Evolutionary conservation across 2,888 invertebrate species (phyloP), one percentile per base, ranked within the genome.

Genomic region (Pocota personata): DNA sequence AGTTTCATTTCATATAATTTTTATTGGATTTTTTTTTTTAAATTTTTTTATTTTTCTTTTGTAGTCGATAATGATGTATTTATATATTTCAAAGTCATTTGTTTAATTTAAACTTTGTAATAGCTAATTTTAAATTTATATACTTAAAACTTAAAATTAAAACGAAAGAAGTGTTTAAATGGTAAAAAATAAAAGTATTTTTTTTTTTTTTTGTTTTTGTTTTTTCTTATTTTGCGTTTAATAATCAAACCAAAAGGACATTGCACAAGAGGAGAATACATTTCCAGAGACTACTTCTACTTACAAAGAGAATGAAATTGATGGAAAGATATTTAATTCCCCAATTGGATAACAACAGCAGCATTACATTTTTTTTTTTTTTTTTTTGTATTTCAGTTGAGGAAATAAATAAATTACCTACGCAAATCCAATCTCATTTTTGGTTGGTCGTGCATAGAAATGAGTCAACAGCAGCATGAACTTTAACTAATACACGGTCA

Each of bases 51-150:
- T 72, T 43, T 87, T 72, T 66, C 35, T 35, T 72, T 86, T 80
- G 73, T 82, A 86, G 73, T 87, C 76, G 73, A 82, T 87, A 67
- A 78, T 82, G 78, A 82, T 87, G 73, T 77, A 82, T 82, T 87
- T 82, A 82, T 87, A 87, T 82, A 87, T 77, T 87, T 87, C 73
- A 77, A 86, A 86, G 86, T 86, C 76, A 82, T 76, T 87, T 83
- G 62, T 87, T 82, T 79, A 87, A 87, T 84, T 87, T 78, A 87
- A 87, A 87, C 82, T 75, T 87, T 79, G 75, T 80, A 76, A 79
- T 87, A 87, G 64, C 84, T 80, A 84, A 55, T 76, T 79, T 69
- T 72, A 57, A 72, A 82, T 72, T 71, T 60, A 78, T 84, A 80
- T 77, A 75, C 71, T 87, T 87, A 78, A 72, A 64, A 60, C 55